Percentiles rank a stretch among this genome's conserved stretches.
Conservation (phyloP, 2,888 invertebrate genomes). For the Cheilosia urbana region DNA sequence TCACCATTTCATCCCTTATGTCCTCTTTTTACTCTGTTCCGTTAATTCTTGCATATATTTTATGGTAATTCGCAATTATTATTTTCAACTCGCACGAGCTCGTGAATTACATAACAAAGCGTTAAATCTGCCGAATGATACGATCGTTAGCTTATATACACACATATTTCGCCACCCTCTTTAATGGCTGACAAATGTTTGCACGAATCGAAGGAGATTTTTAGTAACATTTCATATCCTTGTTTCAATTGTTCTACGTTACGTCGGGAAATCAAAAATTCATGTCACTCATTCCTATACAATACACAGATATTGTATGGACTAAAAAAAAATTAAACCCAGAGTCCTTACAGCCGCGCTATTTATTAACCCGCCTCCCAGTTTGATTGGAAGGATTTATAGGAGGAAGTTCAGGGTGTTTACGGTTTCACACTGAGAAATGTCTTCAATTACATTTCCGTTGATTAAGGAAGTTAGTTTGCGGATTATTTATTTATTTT, state of each 20-base stretch:
- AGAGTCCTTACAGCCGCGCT: slow-evolving; percentile 51
- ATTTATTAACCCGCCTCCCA: slow-evolving; percentile 49
- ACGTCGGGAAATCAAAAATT: slow-evolving; percentile 65
- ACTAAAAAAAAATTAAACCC: neutral
- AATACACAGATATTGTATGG: neutral
- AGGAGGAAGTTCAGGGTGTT: neutral
- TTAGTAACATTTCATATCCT: slow-evolving; percentile 59
- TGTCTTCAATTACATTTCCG: slow-evolving; percentile 75
- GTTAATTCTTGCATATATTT: slow-evolving; percentile 66
- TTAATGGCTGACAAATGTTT: slow-evolving; percentile 51
- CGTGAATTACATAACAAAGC: slow-evolving; percentile 65
- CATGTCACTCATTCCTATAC: slow-evolving; percentile 48
- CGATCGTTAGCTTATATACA: slow-evolving; percentile 32
- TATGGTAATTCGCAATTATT: slow-evolving; percentile 72
- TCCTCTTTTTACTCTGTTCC: slow-evolving; percentile 43
- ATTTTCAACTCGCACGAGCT: slow-evolving; percentile 68
- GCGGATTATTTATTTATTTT: slow-evolving; percentile 74
- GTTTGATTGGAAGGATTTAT: slow-evolving; percentile 34
- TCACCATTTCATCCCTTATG: slow-evolving; percentile 24
- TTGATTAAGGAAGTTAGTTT: slow-evolving; percentile 75
- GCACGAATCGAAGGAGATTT: slow-evolving; percentile 60
- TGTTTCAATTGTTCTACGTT: slow-evolving; percentile 56
- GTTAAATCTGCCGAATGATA: slow-evolving; percentile 59
- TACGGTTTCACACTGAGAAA: slow-evolving; percentile 73
- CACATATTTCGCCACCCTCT: slow-evolving; percentile 8